phyloP scores from a whole-genome alignment of 2,888 invertebrate genomes.

The Serripes groenlandicus region DNA sequence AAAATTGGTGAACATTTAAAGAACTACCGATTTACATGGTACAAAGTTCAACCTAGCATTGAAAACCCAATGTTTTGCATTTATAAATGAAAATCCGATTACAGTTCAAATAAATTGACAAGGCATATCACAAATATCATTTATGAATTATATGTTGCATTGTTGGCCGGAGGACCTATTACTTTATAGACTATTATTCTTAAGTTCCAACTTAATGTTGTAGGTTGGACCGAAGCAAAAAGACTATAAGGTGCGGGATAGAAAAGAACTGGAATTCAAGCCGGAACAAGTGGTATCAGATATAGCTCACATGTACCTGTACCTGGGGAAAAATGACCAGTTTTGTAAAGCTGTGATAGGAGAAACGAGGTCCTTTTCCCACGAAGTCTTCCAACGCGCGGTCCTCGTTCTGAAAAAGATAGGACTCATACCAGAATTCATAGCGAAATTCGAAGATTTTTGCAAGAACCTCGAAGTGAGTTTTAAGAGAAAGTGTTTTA shows the following conservation, averaged over 20 bases:
- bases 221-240: slow-evolving; percentile 91
- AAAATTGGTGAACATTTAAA: no score
- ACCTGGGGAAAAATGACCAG: slow-evolving; percentile 89
- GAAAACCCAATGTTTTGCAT: no score
- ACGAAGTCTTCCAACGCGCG: slow-evolving; percentile 93
- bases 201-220: no score
- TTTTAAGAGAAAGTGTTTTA: no score
- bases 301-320: slow-evolving; percentile 96
- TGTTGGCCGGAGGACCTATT: no score
- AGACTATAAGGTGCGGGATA: slow-evolving; percentile 94
- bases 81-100: no score
- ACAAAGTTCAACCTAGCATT: no score
- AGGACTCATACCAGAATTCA: slow-evolving; percentile 91
- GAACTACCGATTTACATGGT: no score
- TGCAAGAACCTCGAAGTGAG: slow-evolving; percentile 89
- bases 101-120: no score
- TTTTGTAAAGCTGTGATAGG: slow-evolving; percentile 84
- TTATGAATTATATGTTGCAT: no score
- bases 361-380: slow-evolving; percentile 96
- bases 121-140: no score
- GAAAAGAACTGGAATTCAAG: slow-evolving; percentile 95
- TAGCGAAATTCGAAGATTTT: slow-evolving; percentile 92
- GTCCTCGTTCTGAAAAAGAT: slow-evolving; percentile 92
- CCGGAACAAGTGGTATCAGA: slow-evolving; percentile 95
- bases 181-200: no score